Percentiles rank a stretch among this genome's conserved stretches.
phyloP scores from a whole-genome alignment of 2,888 invertebrate species.

The Drosophila koepferae region DNA sequence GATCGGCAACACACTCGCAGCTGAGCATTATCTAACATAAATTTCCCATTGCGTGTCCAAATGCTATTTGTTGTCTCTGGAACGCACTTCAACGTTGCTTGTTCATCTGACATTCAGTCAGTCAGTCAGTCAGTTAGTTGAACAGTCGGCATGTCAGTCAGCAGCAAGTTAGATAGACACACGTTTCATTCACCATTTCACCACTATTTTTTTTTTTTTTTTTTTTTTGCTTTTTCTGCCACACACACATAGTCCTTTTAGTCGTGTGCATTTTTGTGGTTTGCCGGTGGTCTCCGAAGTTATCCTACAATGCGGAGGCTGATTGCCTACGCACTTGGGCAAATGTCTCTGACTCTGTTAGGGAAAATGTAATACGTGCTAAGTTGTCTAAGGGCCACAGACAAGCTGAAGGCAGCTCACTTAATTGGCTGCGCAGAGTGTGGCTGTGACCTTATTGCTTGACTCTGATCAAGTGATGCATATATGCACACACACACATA shows the following conservation, averaged over 20 bases:
- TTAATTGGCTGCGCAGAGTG: conserved; percentile 51
- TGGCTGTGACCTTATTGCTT: conserved; percentile 14
- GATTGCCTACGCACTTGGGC: conserved; percentile 58
- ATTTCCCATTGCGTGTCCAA: conserved; percentile 77
- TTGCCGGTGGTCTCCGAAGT: conserved; percentile 49
- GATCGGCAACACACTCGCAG: conserved; percentile 53
- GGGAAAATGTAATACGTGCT: conserved; percentile 63
- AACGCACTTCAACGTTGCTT: conserved; percentile 43
- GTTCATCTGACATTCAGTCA: conserved; percentile 29
- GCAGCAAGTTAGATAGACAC: conserved; percentile 49
- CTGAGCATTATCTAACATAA: conserved; percentile 75
- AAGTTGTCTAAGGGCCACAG: conserved; percentile 47
- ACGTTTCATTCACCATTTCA: conserved; percentile 65
- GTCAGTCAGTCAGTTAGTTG: conserved; percentile 48
- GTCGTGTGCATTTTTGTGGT: conserved; percentile 57
- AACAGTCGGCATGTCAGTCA: conserved; percentile 38
- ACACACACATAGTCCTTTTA: conserved; percentile 28
- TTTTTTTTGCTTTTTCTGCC: conserved; percentile 51
- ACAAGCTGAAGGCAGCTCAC: conserved; percentile 21
- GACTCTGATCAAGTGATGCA: conserved; percentile 4
- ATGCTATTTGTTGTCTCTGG: conserved; percentile 72
- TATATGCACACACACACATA: background rate
- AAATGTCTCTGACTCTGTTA: conserved; percentile 9
- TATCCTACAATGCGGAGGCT: conserved; percentile 48
- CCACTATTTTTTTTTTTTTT: conserved; percentile 78